These are phyloP conservation scores for Lymantria monacha DNA, from an alignment of 2,888 invertebrate species.

Conservation along the genomic window DNA sequence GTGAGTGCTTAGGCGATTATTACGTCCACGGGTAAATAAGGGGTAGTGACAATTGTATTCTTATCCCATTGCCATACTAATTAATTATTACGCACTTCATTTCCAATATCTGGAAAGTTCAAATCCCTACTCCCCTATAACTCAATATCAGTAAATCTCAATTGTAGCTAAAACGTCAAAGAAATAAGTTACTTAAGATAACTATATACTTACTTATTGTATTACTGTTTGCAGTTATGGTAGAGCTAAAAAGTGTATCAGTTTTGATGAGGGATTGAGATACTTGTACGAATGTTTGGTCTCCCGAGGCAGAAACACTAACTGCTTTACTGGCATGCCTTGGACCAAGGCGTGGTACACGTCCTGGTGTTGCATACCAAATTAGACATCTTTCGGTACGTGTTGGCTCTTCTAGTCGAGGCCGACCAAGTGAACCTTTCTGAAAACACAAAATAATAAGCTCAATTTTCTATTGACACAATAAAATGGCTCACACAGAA, in stretches of 20 bases:
- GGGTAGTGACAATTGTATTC: too few relatives aligned
- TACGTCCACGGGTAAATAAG: too few relatives aligned
- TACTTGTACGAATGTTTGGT: constrained; percentile 96
- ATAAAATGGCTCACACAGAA: too few relatives aligned
- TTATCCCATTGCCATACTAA: too few relatives aligned
- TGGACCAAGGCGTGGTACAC: constrained; percentile 91
- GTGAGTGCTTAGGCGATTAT: too few relatives aligned
- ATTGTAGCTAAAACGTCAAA: too few relatives aligned
- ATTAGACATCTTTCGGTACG: constrained; percentile 78
- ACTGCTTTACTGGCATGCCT: constrained; percentile 93
- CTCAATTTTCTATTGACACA: too few relatives aligned
- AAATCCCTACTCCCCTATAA: too few relatives aligned
- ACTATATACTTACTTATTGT: constrained; percentile 86
- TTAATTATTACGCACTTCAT: too few relatives aligned
- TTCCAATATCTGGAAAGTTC: too few relatives aligned
- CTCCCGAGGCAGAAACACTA: constrained; percentile 97
- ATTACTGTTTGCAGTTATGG: constrained; percentile 93
- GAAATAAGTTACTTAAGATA: too few relatives aligned
- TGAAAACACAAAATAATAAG: constrained; percentile 33
- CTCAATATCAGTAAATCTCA: too few relatives aligned
- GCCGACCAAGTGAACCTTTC: constrained; percentile 83
- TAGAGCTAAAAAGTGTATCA: constrained; percentile 92
- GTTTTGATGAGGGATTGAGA: constrained; percentile 97
- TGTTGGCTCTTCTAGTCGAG: constrained; percentile 61
- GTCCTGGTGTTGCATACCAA: constrained; percentile 88